Percentiles rank a stretch among this genome's conserved stretches.
Conservation (phyloP, 2,888 invertebrate genomes). For the Eupithecia vulgata region DNA sequence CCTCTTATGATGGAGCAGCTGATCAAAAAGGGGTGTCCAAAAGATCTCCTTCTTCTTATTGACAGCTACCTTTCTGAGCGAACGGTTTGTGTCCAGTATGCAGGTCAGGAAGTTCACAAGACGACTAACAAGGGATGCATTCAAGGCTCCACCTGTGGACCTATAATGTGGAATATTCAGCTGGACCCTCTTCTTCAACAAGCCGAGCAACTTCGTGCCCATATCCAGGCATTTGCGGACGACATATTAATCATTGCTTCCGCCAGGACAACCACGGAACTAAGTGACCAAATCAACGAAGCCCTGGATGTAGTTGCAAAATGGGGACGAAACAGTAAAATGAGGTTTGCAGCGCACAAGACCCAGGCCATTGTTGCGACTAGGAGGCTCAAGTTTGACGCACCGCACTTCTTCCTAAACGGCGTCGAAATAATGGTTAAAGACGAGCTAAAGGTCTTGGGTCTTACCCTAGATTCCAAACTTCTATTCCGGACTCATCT, state of each 20-base stretch:
- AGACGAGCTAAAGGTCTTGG: background rate
- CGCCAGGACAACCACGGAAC: background rate
- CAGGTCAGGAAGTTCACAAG: too few species aligned
- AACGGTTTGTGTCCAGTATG: too few species aligned
- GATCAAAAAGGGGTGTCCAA: too few species aligned
- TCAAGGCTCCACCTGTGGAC: too few species aligned
- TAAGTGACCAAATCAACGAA: background rate
- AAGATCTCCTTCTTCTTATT: too few species aligned
- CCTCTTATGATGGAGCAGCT: too few species aligned
- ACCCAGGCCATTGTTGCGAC: background rate
- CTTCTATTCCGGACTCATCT: background rate
- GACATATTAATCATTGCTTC: background rate
- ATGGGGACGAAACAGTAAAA: background rate
- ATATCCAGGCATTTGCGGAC: background rate
- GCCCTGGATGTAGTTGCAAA: background rate
- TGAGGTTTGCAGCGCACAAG: background rate
- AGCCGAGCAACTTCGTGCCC: background rate
- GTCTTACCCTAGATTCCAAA: background rate
- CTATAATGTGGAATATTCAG: background rate
- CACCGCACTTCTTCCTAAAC: background rate
- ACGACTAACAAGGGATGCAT: too few species aligned
- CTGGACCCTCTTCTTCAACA: background rate
- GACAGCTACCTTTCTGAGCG: too few species aligned
- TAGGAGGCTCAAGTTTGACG: background rate
- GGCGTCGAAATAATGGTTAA: background rate